Base-by-base conservation (phyloP, 2,888 invertebrate species). In the Mycalesis mineus region DNA sequence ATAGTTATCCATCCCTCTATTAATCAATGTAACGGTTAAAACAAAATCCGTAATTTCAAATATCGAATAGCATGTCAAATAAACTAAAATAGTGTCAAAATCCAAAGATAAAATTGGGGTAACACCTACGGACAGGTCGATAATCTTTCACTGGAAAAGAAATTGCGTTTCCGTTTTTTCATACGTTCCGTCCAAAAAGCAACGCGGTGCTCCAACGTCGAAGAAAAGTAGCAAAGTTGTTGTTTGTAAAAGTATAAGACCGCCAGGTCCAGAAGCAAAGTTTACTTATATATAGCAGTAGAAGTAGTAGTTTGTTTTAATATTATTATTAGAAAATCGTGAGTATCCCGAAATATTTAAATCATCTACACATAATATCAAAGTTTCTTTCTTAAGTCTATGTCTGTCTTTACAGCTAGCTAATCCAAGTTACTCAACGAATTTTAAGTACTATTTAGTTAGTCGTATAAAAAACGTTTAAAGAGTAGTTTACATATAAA, bases 121-220 rank as follows among this genome's bases (percentile, higher is more conserved):
- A 72, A 77, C 80, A 80, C 79, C 74, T 77, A 65, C 48, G 69
- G 68, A 64, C 74, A 71, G 67, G 72, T 70, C 69, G 72, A 74
- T 76, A 75, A 78, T 74, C 73, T 74, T 63, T 68, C 68, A 66
- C 56, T 58, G 65, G 68, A 68, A 53, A 60, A 74, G 70, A 66
- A 68, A 65, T 64, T 63, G 65, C 44, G 50, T 33, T 33, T 47
- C 33, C 47, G 33, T 15, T 33, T 47, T 47, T 47, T 33, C 47
- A 47, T 11, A 33, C 47, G 7, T 33, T 15, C 33, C 11, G 33
- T 7, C 33, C 47, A 33, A 47, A 15, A 31, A 47, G 33, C 11
- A 22, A 42, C n/a, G 15, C 8, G 14, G 11, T n/a, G 7, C 28
- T 11, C 7, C 7, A 2, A 11, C 3, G 6, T 4, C 13, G 13